A percentile compares a stretch with the other conserved stretches of the same genome.
Conservation (phyloP, 2,888 invertebrate species). For the Hyalella azteca region DNA sequence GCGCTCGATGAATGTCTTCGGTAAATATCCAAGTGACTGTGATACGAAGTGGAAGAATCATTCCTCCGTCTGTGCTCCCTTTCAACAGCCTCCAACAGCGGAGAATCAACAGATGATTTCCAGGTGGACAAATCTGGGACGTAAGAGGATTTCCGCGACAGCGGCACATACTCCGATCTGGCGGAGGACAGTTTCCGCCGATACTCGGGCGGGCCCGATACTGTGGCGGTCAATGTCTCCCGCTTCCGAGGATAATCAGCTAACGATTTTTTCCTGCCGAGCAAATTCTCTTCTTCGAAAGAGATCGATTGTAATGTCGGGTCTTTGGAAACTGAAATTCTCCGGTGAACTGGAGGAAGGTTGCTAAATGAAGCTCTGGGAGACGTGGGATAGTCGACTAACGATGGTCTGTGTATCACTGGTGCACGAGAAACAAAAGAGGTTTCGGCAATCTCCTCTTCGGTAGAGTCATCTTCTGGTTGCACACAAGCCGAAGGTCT, state of each 20-base stretch:
- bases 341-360: background rate
- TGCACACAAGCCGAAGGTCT: background rate
- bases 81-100: background rate
- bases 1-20: slow-evolving; percentile 37
- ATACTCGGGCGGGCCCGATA: slow-evolving; percentile 4
- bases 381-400: background rate
- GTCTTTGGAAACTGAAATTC: background rate
- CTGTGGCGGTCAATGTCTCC: background rate
- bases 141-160: slow-evolving; percentile 30
- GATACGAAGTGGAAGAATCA: background rate
- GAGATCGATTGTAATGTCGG: background rate
- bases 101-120: slow-evolving; percentile 19
- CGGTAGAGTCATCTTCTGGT: background rate
- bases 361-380: background rate
- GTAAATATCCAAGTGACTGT: slow-evolving; percentile 25
- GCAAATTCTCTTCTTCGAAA: slow-evolving; percentile 17
- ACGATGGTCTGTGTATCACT: background rate
- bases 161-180: slow-evolving; percentile 13
- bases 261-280: background rate
- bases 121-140: slow-evolving; percentile 1
- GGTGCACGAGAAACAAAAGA: slow-evolving; percentile 9
- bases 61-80: background rate
- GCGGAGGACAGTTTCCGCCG: background rate
- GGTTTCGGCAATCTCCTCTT: slow-evolving; percentile 12
- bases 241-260: background rate